These are phyloP conservation scores for Psophia crepitans DNA, from an alignment of 2,113 vertebrate species.

Conservation along the genomic window DNA sequence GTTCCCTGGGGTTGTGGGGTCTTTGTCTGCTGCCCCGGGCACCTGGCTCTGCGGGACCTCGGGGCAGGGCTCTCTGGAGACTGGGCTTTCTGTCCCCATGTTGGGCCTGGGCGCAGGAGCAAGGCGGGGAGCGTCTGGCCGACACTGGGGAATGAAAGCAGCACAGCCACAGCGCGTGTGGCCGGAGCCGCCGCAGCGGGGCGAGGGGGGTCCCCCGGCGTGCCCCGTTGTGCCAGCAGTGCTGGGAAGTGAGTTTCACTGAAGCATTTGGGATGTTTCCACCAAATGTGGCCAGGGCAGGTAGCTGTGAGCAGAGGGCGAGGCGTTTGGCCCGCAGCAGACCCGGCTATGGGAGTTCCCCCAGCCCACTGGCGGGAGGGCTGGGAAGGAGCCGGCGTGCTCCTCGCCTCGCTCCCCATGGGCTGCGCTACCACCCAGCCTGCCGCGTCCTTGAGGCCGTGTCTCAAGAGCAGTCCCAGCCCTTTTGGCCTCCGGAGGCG, in stretches of 20 bases:
- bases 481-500: background rate
- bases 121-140: background rate
- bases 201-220: rapidly evolving
- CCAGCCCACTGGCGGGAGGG: background rate
- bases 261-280: background rate
- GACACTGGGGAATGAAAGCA: rapidly evolving
- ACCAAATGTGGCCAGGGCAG: background rate
- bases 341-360: background rate
- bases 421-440: background rate
- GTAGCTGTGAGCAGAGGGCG: background rate
- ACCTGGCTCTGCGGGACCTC: background rate
- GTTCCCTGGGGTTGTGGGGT: background rate
- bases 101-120: background rate
- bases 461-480: background rate
- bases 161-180: background rate
- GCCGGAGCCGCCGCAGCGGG: rapidly evolving
- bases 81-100: rapidly evolving
- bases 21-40: background rate
- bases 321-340: background rate
- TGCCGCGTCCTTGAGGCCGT: background rate
- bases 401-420: background rate
- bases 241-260: background rate
- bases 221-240: background rate
- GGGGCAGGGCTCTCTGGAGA: background rate
- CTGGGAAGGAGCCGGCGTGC: background rate